Evolutionary conservation across 2,113 vertebrate genomes (phyloP).

Genomic region (Antechinus flavipes): DNA sequence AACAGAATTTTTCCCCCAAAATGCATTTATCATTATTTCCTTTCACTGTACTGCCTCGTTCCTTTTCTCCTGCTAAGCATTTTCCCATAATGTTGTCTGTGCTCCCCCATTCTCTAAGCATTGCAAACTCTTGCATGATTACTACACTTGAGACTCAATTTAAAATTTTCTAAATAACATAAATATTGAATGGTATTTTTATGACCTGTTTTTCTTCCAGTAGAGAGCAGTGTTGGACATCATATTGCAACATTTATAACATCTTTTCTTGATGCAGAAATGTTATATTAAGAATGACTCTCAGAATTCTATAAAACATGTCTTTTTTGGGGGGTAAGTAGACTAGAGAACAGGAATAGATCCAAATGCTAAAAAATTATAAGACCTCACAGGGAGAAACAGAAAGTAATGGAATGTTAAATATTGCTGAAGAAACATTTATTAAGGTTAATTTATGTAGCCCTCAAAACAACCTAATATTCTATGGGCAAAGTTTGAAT

Average conservation of each 20-base stretch:
- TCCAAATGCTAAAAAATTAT: constrained; percentile 7
- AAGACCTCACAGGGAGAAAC: not conserved
- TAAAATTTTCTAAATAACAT: not conserved
- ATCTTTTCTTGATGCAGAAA: constrained; percentile 39
- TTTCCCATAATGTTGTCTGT: not conserved
- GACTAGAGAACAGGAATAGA: constrained; percentile 31
- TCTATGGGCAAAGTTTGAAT: not conserved
- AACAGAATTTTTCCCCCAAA: not conserved
- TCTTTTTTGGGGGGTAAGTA: not conserved
- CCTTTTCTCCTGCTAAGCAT: not conserved
- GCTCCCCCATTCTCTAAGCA: not conserved
- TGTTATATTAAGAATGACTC: constrained; percentile 12
- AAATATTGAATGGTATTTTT: not conserved
- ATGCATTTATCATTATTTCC: not conserved
- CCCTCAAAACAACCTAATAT: constrained; percentile 35
- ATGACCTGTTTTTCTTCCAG: constrained; percentile 76
- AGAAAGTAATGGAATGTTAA: not conserved
- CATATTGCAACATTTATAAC: constrained; percentile 32
- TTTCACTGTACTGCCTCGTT: not conserved
- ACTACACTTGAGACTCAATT: not conserved
- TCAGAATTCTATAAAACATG: not conserved
- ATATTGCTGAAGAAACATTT: not conserved
- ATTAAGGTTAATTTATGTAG: not conserved
- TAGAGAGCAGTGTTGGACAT: constrained; percentile 85
- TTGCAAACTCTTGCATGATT: not conserved